Conservation (phyloP, 2,113 vertebrate genomes). For the Psittacula cyanocephala region DNA sequence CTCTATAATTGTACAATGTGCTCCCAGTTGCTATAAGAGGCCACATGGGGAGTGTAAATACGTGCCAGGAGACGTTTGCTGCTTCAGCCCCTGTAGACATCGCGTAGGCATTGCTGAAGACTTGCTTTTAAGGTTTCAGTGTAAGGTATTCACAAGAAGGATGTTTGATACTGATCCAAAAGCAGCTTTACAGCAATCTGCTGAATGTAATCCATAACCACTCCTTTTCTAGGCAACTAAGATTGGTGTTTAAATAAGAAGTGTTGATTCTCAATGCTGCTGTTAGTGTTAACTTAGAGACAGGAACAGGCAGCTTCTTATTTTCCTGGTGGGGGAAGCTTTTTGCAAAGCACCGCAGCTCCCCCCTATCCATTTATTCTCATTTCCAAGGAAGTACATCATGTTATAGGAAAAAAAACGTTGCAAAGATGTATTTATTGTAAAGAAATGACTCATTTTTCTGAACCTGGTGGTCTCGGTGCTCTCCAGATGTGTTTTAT, state of each 20-base stretch:
- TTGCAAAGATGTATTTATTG: conserved; percentile 32
- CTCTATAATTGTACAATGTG: background rate
- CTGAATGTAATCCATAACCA: conserved; percentile 54
- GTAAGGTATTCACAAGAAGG: background rate
- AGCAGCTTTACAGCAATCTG: background rate
- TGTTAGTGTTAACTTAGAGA: background rate
- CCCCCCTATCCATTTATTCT: background rate
- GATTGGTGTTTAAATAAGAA: background rate
- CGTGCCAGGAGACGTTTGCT: background rate
- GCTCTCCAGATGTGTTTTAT: background rate
- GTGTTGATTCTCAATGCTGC: conserved; percentile 38
- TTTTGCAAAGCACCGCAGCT: background rate
- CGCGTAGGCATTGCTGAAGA: background rate
- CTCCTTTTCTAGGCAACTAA: conserved; percentile 44
- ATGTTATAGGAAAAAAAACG: background rate
- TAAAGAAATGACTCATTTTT: background rate
- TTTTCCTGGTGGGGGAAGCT: background rate
- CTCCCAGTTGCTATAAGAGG: background rate
- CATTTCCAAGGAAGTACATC: background rate
- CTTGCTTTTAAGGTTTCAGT: background rate
- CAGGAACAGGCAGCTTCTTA: background rate
- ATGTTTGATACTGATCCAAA: background rate
- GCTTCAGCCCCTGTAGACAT: background rate
- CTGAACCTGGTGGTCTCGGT: background rate
- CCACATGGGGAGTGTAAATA: background rate